These are phyloP conservation scores for Platysternon megacephalum DNA, from an alignment of 2,113 vertebrate genomes.

Conservation along the genomic window DNA sequence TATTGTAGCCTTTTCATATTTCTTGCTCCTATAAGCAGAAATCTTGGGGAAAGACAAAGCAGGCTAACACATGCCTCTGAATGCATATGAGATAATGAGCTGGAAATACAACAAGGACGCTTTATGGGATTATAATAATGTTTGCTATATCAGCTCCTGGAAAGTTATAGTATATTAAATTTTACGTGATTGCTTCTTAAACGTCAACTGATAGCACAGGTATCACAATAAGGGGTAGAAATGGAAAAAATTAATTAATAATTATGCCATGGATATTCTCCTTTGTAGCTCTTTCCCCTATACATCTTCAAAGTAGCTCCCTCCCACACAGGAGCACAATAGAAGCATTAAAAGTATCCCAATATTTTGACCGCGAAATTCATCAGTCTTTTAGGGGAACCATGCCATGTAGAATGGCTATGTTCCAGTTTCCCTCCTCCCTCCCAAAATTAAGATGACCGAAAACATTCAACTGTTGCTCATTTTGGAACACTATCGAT, in stretches of 20 bases:
- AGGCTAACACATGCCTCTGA: background rate
- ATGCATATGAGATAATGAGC: background rate
- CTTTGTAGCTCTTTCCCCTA: conserved; percentile 11
- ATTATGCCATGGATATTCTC: background rate
- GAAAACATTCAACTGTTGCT: background rate
- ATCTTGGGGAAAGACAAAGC: background rate
- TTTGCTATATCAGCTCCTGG: background rate
- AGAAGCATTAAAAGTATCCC: conserved; percentile 53
- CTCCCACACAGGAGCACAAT: background rate
- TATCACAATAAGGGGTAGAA: background rate
- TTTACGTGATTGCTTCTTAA: background rate
- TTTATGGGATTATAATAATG: background rate
- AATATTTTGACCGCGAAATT: conserved; percentile 45
- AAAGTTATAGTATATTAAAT: background rate
- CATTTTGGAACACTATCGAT: background rate
- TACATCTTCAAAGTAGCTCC: conserved; percentile 31
- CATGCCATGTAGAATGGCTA: conserved; percentile 30
- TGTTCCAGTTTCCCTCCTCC: conserved; percentile 32
- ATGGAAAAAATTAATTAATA: conserved; percentile 10
- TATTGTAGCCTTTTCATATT: background rate
- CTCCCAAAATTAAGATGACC: background rate
- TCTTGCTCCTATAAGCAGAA: background rate
- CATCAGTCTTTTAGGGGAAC: conserved; percentile 55
- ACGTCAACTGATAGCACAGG: background rate
- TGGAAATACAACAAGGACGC: background rate